Base-by-base conservation (phyloP, 2,888 invertebrate species). In the Aspidiotus rigidus region DNA sequence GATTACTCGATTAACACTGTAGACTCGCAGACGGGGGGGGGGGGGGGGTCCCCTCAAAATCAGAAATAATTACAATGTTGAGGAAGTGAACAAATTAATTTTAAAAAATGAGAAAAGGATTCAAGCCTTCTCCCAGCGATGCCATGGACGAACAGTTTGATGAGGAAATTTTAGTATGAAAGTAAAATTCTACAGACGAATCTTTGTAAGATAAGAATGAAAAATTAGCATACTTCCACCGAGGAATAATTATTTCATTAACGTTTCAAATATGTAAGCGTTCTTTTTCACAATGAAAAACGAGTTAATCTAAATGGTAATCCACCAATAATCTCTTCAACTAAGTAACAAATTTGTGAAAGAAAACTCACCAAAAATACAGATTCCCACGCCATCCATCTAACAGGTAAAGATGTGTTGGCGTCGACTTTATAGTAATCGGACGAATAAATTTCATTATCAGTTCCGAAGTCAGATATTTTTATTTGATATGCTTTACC, bases 321-420 rank as follows among this genome's bases (percentile, higher is more conserved):
- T n/a, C n/a, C n/a, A n/a, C n/a, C n/a, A n/a, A n/a, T n/a, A n/a
- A n/a, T n/a, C n/a, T n/a, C n/a, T n/a, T n/a, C n/a, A n/a, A n/a
- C n/a, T n/a, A n/a, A n/a, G n/a, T n/a, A n/a, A n/a, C n/a, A 28
- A 28, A 28, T 28, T 28, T 1, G 28, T 28, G 5, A 28, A 28
- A 28, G 28, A 28, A 28, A 28, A 72, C 76, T 79, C 76, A 83
- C 83, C 76, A 85, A 78, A 73, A 89, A 83, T 70, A 90, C 85
- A 1, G 88, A 86, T 78, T 93, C 93, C 90, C 91, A 91, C 1
- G 92, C 88, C 82, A 92, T 91, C 93, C 93, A 93, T 62, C 94
- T 83, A 69, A 94, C 84, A 0, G 94, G 93, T 74, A 94, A 79
- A 1, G 89, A 85, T 64, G 86, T 85, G 42, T 85, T 82, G 0